These are phyloP conservation scores for Polyommatus iphigenia DNA, from an alignment of 2,888 invertebrate genomes.

Conservation along the genomic window DNA sequence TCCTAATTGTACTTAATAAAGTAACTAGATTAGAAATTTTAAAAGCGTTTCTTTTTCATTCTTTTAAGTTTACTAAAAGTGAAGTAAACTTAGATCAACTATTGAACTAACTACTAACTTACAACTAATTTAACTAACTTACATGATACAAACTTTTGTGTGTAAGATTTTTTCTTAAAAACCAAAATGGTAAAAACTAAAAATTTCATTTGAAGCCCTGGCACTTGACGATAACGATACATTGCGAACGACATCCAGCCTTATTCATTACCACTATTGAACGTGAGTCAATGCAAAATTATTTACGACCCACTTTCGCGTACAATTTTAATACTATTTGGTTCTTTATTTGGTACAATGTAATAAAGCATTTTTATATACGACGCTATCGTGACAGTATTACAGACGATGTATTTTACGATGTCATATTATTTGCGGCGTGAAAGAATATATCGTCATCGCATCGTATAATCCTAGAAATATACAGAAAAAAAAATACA, in stretches of 20 bases:
- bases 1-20: no score
- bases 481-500: neutral
- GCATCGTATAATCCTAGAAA: neutral
- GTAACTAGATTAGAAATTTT: no score
- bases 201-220: neutral
- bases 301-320: conserved; percentile 13
- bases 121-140: no score
- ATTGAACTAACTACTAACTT: no score
- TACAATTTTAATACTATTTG: conserved; percentile 19
- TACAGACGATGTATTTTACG: neutral
- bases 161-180: neutral
- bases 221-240: neutral
- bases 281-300: conserved; percentile 20
- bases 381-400: conserved; percentile 13
- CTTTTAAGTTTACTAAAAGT: no score
- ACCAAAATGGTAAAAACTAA: neutral
- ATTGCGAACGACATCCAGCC: conserved; percentile 7
- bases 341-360: conserved; percentile 11
- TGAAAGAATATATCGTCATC: neutral
- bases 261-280: conserved; percentile 28
- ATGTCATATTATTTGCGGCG: conserved; percentile 4
- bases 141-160: no score
- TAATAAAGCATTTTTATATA: conserved; percentile 22
- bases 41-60: no score
- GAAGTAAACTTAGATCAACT: no score